Evolutionary conservation across 1,140 invertebrate species (phyloP), one percentile per base, ranked within the genome.

Genomic region (Reticulitermes speratus): DNA sequence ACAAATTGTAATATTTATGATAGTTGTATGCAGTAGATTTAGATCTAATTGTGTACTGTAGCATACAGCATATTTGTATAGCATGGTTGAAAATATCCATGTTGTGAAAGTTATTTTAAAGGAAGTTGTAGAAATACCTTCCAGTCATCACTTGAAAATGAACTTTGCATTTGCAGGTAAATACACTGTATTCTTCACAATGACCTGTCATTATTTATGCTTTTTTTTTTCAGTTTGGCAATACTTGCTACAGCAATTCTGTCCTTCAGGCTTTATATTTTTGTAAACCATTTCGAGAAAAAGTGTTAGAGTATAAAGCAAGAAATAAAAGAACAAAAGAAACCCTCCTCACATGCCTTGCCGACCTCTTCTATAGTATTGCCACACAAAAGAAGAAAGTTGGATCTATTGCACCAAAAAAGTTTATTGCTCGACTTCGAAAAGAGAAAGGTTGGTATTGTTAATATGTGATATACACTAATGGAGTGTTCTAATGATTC

Each of bases 321-420:
- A 98, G 98, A 91, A 99, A 99, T 90, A 99, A 99, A 91, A 93
- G 98, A 91, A 98, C 97, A 88, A 99, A 99, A 92, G 99, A 99
- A 92, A 99, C 98, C 38, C 92, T 99, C 87, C 92, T 99, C 88
- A 98, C 98, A 89, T 99, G 98, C 91, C 93, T 99, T 87, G 98
- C 98, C 86, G 99, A 99, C 93, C 93, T 99, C 44, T 99, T 99
- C 93, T 97, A 99, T 92, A 99, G 96, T 91, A 99, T 99, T 91
- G 98, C 98, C 5, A 99, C 98, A 9, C 99, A 99, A 90, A 99
- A 99, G 93, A 99, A 99, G 91, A 99, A 99, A 94, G 98, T 99
- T 87, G 99, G 99, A 75, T 99, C 98, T 75, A 98, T 99, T 90
- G 98, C 99, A 84, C 99, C 99, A 88, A 99, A 99, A 92, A 99